phyloP scores from a whole-genome alignment of 2,113 vertebrate species.

The Oenanthe melanoleuca region DNA sequence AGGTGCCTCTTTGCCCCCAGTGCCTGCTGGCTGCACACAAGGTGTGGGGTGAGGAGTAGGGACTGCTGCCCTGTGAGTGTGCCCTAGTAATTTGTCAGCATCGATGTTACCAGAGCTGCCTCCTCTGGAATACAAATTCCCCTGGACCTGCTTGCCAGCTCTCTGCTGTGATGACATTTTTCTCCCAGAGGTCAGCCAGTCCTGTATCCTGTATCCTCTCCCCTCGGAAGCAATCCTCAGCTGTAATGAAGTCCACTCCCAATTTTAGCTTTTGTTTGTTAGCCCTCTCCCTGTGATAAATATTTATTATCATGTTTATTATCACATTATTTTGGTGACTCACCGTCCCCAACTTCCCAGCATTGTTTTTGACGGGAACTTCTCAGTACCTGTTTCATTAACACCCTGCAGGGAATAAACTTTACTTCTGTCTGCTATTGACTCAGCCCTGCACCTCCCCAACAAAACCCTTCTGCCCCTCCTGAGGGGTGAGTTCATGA shows the following conservation, averaged over 20 bases:
- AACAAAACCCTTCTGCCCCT: not conserved
- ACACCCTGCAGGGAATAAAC: not conserved
- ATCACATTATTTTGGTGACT: constrained; percentile 5
- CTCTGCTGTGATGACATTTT: not conserved
- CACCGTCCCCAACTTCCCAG: not conserved
- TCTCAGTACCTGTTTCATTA: not conserved
- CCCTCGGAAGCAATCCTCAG: not conserved
- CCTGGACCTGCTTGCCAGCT: not conserved
- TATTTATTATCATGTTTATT: not conserved
- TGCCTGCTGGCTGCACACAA: not conserved
- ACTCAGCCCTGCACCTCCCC: not conserved
- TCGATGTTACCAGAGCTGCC: not conserved
- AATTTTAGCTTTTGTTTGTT: not conserved
- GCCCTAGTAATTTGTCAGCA: not conserved
- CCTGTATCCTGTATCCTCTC: not conserved
- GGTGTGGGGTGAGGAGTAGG: not conserved
- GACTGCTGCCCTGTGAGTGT: not conserved
- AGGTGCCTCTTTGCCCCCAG: not conserved
- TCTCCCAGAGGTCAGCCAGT: not conserved
- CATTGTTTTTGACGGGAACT: not conserved
- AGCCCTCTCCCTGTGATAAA: not conserved
- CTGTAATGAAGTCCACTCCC: not conserved
- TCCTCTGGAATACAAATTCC: not conserved
- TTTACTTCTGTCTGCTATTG: not conserved
- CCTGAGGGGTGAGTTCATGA: not conserved